Evolutionary conservation across 2,113 vertebrate genomes (phyloP).

Genomic region (Sebastes fasciatus): DNA sequence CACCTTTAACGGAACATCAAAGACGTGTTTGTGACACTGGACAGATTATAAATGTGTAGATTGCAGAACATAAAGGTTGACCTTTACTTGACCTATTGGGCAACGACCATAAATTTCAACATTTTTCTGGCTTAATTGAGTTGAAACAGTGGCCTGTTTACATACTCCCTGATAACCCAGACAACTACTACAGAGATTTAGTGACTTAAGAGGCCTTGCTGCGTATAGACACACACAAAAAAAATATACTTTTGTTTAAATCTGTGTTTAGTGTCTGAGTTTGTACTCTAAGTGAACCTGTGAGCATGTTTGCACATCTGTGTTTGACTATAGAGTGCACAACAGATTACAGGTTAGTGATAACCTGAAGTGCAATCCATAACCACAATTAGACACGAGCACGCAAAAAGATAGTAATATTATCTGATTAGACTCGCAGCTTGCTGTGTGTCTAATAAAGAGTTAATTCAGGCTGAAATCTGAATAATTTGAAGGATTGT

Average conservation of each 20-base stretch:
- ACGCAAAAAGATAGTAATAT: neutral
- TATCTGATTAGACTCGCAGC: neutral
- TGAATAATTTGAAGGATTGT: too few relatives aligned
- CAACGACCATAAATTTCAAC: slow-evolving; percentile 27
- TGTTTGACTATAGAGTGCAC: slow-evolving; percentile 12
- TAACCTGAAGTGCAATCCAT: neutral
- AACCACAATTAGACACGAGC: neutral
- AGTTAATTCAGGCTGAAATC: neutral
- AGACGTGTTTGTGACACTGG: neutral
- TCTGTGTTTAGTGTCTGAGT: slow-evolving; percentile 31
- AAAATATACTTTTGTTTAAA: neutral
- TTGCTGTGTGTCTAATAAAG: neutral
- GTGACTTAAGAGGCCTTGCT: neutral
- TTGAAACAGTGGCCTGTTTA: slow-evolving; percentile 51
- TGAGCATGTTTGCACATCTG: slow-evolving; percentile 36
- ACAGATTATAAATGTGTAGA: neutral
- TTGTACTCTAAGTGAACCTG: slow-evolving; percentile 6
- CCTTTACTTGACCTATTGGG: slow-evolving; percentile 35
- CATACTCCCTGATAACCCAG: slow-evolving; percentile 33
- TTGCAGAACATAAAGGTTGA: slow-evolving; percentile 14
- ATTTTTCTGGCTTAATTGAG: slow-evolving; percentile 29
- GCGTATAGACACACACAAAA: neutral
- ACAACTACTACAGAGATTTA: slow-evolving; percentile 4
- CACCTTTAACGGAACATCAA: neutral
- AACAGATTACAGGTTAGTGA: slow-evolving; percentile 15